Base-by-base conservation (phyloP, 2,888 invertebrate species). In the Aethes cnicana region DNA sequence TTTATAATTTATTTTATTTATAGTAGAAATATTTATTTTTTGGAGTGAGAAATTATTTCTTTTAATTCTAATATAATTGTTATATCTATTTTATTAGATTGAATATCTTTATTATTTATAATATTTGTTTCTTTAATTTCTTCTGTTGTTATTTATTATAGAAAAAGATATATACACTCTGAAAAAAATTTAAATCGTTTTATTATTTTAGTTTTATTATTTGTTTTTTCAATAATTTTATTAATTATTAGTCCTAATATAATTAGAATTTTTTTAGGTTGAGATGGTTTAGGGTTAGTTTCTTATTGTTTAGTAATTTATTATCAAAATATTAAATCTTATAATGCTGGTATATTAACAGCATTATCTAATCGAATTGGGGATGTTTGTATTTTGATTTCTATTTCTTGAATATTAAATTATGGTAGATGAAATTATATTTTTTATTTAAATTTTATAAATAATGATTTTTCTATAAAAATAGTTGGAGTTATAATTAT, bases 261-360 rank as follows among this genome's bases (percentile, higher is more conserved):
- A 81, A 85, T 94, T 85, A 91, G 91, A 77, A 92, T 94, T 90
- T 90, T 94, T 77, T 86, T 94, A 73, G 93, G 94, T 0, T 94
- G 94, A 58, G 94, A 94, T 92, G 94, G 94, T 0, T 89, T 95
- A 76, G 94, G 94, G 0, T 84, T 95, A 72, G 72, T 82, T 68
- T 95, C 94, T 70, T 95, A 93, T 91, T 92, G 92, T 90, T 92
- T 94, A 79, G 92, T 94, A 0, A 91, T 93, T 91, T 94, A 91
- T 86, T 94, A 93, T 84, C 92, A 93, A 80, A 94, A 93, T 90
- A 71, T 90, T 47, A 92, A 91, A 55, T 93, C 93, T 65, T 92
- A 87, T 91, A 92, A 91, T 89, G 92, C 93, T 1, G 94, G 94
- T 0, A 94, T 94, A 84, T 85, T 94, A 69, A 95, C 95, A 9